Evolutionary conservation across 2,797 vertebrate species (phyloP), one percentile per base, ranked within the genome.

Genomic region (Peromyscus aztecus): DNA sequence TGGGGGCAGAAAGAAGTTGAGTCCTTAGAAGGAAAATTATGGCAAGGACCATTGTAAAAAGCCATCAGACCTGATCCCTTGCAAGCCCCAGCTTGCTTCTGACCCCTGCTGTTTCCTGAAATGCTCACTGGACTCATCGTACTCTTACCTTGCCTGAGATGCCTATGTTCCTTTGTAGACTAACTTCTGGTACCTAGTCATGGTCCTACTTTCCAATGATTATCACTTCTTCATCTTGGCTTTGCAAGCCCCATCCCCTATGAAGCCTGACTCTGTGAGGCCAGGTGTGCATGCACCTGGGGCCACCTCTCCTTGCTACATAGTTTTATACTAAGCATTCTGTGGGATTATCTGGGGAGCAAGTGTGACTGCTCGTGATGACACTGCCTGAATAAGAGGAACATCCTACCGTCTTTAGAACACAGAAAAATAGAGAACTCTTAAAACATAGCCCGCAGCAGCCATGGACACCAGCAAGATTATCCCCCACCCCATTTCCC

Each of bases 401-500:
- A 34, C 2, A 65, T 59, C 34, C 16, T 31, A 84, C 23, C 27
- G 34, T 52, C 11, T 80, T 40, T 12, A 40, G 24, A 21, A 40
- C 61, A 86, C 49, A 46, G 37, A 1, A 31, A 86, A 67, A 34
- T 34, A 61, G 43, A 73, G 55, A 95, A 16, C 21, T 65, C 49
- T 37, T 43, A 0, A 24, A 49, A 34, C 21, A 43, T 11, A 29
- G 43, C 16, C 75, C 46, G 34, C 12, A 82, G 67, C n/a, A 88
- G 84, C 91, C 12, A 86, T 83, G 69, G 8, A 31, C 93, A 95
- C 65, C 92, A 82, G 92, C 84, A 85, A 96, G 75, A 29, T 78
- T 75, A 13, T 37, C 10, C 31, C 43, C 37, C 7, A 57, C 80
- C 12, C 6, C 67, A 97, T 90, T 73, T 63, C 94, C 80, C 95